Evolutionary conservation across 2,888 invertebrate species (phyloP).

Genomic region (Platerodrilus igneus): DNA sequence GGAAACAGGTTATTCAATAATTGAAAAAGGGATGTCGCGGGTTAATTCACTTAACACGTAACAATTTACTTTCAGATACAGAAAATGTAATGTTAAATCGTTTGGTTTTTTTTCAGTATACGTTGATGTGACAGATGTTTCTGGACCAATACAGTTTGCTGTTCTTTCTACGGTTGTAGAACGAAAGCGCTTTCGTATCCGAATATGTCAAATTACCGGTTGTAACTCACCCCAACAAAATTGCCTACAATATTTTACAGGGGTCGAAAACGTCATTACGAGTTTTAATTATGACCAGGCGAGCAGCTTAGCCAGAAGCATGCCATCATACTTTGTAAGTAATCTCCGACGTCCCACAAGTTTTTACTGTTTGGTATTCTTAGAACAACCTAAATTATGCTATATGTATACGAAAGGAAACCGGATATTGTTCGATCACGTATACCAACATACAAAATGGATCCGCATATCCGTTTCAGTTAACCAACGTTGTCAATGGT

Average conservation of each 20-base stretch:
- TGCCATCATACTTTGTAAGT: constrained; percentile 60
- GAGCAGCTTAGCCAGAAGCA: constrained; percentile 52
- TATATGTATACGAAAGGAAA: constrained; percentile 61
- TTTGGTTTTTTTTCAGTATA: constrained; percentile 59
- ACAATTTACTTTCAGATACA: not conserved
- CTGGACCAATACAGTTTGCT: constrained; percentile 62
- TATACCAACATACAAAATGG: constrained; percentile 55
- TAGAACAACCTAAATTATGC: constrained; percentile 77
- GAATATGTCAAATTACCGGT: constrained; percentile 54
- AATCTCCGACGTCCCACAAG: not conserved
- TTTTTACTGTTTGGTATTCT: constrained; percentile 36
- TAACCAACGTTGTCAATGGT: constrained; percentile 65
- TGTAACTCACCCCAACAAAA: constrained; percentile 48
- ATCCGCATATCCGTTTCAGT: constrained; percentile 58
- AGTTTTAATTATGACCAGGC: constrained; percentile 68
- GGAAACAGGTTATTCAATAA: no score
- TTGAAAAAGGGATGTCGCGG: no score
- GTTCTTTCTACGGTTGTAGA: constrained; percentile 57
- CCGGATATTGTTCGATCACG: constrained; percentile 62
- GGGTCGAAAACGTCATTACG: constrained; percentile 56
- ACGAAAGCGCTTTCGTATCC: constrained; percentile 59
- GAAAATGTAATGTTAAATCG: not conserved
- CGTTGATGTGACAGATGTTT: constrained; percentile 60
- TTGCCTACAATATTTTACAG: constrained; percentile 62
- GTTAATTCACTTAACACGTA: no score